These are phyloP conservation scores for Tupaia chinensis DNA, from an alignment of 2,113 vertebrate species.

Conservation along the genomic window DNA sequence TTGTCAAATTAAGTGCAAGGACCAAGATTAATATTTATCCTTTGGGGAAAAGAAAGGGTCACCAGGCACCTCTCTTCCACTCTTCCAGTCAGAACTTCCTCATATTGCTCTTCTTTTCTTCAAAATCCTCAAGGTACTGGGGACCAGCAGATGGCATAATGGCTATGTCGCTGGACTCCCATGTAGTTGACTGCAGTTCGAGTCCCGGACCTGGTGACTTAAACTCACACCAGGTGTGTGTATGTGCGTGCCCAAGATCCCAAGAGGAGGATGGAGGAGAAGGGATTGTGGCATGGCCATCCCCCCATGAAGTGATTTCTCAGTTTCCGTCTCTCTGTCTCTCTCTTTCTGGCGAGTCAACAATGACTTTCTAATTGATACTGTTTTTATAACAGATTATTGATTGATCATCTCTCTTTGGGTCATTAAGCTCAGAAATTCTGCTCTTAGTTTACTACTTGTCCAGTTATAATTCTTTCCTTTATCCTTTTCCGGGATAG, in stretches of 20 bases:
- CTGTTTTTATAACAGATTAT: conserved; percentile 15
- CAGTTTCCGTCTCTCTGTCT: too few relatives aligned
- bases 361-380: not conserved
- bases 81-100: not conserved
- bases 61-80: not conserved
- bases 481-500: too few relatives aligned
- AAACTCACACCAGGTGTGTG: too few relatives aligned
- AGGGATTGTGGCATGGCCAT: too few relatives aligned
- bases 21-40: not conserved
- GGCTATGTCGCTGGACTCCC: too few relatives aligned
- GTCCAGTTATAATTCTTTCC: not conserved
- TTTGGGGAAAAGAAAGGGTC: not conserved
- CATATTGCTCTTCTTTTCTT: not conserved
- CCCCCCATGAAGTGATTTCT: too few relatives aligned
- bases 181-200: too few relatives aligned
- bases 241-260: too few relatives aligned
- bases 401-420: not conserved
- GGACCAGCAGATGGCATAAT: too few relatives aligned
- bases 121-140: not conserved
- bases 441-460: conserved; percentile 47
- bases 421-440: conserved; percentile 20
- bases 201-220: too few relatives aligned
- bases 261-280: too few relatives aligned
- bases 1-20: not conserved
- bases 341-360: too few relatives aligned